These are phyloP conservation scores for Peromyscus attwateri DNA, from an alignment of 2,797 vertebrate species.

Conservation along the genomic window DNA sequence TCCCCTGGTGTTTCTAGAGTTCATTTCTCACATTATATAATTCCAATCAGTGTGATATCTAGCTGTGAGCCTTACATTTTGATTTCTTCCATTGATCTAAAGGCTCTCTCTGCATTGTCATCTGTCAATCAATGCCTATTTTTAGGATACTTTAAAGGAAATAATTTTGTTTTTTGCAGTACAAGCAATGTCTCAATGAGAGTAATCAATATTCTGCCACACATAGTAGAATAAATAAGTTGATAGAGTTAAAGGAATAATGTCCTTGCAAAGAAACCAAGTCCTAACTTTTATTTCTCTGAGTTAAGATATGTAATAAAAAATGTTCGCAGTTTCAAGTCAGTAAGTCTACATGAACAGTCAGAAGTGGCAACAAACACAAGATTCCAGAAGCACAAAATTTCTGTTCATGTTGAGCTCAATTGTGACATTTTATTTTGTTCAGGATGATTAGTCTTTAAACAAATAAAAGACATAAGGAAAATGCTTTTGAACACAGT, in stretches of 20 bases:
- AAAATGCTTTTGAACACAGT: conserved; percentile 7
- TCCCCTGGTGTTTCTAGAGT: background rate
- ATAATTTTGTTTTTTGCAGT: conserved; percentile 67
- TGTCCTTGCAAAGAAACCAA: background rate
- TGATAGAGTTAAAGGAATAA: conserved; percentile 46
- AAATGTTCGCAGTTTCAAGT: conserved; percentile 32
- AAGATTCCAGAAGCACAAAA: conserved; percentile 5
- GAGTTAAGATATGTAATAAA: background rate
- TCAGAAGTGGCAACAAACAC: background rate
- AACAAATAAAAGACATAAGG: conserved; percentile 1
- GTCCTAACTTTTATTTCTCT: background rate
- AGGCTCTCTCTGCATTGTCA: conserved; percentile 50
- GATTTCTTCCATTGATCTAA: conserved; percentile 58
- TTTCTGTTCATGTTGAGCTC: background rate
- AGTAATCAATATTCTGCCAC: conserved; percentile 52
- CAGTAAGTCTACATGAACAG: background rate
- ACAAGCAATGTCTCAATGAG: conserved; percentile 44
- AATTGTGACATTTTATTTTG: conserved; percentile 16
- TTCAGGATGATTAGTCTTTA: conserved; percentile 28
- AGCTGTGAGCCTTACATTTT: conserved; percentile 16
- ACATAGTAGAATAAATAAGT: background rate
- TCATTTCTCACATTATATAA: conserved; percentile 52
- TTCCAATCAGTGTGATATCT: background rate
- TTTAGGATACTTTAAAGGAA: conserved; percentile 57
- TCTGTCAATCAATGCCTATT: conserved; percentile 49